These are phyloP conservation scores for Equus quagga DNA, from an alignment of 2,113 vertebrate species.

Conservation along the genomic window DNA sequence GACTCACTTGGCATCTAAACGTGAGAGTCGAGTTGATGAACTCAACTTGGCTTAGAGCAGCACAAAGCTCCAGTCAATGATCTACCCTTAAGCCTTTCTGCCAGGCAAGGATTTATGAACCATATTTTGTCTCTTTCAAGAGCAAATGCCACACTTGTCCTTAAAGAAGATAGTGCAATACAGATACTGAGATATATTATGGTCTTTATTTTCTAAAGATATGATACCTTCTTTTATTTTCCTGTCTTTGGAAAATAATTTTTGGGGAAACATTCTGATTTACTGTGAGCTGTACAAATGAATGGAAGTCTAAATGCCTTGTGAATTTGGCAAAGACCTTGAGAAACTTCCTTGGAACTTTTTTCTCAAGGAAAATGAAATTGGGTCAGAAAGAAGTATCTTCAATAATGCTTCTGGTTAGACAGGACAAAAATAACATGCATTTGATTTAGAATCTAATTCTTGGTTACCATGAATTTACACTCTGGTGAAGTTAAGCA, in stretches of 20 bases:
- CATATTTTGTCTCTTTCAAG: conserved; percentile 76
- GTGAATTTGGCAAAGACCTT: conserved; percentile 61
- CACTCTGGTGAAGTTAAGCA: neutral
- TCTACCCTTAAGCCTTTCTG: conserved; percentile 80
- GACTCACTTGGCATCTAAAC: conserved; percentile 65
- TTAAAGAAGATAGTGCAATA: conserved; percentile 60
- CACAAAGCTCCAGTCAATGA: conserved; percentile 42
- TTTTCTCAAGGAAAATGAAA: conserved; percentile 36
- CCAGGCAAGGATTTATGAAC: conserved; percentile 73
- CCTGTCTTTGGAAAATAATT: conserved; percentile 53
- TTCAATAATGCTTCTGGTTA: neutral
- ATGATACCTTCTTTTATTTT: conserved; percentile 45
- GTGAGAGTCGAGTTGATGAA: conserved; percentile 72
- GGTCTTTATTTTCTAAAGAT: conserved; percentile 72
- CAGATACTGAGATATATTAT: neutral
- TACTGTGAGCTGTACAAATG: conserved; percentile 9
- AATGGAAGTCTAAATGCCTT: conserved; percentile 54
- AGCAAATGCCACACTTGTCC: conserved; percentile 78
- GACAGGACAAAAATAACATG: neutral
- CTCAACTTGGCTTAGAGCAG: conserved; percentile 62
- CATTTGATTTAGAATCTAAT: neutral
- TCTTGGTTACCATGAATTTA: neutral
- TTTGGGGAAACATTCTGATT: conserved; percentile 55
- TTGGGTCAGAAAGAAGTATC: neutral
- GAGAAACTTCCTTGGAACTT: conserved; percentile 31